Evolutionary conservation across 2,888 invertebrate genomes (phyloP), one percentile per base, ranked within the genome.

Genomic region (Ennomos fuscantarius): DNA sequence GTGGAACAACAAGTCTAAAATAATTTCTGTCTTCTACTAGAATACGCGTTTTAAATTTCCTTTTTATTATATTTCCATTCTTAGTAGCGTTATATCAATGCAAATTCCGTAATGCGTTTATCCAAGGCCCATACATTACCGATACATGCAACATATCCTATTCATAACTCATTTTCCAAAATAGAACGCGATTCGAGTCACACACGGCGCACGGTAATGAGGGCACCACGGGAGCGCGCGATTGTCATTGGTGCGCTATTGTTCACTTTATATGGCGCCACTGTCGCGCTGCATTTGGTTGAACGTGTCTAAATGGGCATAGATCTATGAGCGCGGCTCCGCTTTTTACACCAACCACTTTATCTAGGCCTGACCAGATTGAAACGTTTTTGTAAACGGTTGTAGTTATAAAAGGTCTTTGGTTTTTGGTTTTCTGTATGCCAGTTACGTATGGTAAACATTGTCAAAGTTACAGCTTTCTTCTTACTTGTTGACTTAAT

Each of bases 391-490:
- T 47, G n/a, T 8, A 43, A 46, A 34, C 1, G 34, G 40, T 43
- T 40, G 34, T 36, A 34, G 36, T 60, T 62, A 58, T 51, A 46
- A 68, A n/a, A 63, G 86, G 24, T 79, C 87, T 63, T 40, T 33
- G 49, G 69, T 68, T 8, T 46, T 61, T 85, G 84, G 88, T 74
- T 70, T 65, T 63, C 68, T 62, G 69, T 66, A 74, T 73, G 75
- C 72, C 82, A 77, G 82, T 85, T 89, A 89, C 89, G 90, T 91
- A 91, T 90, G 89, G 89, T 83, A 80, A 83, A 89, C 86, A 87
- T 88, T 89, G 90, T 91, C 90, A 89, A 89, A 91, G 90, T 89
- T 89, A 89, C 82, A 87, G 87, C 87, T 89, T 86, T 89, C 89
- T 89, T 89, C 89, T 83, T 77, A 78, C 75, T 77, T 82, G 87